phyloP scores from a whole-genome alignment of 2,113 vertebrate species.

The Myanophis thanlyinensis region DNA sequence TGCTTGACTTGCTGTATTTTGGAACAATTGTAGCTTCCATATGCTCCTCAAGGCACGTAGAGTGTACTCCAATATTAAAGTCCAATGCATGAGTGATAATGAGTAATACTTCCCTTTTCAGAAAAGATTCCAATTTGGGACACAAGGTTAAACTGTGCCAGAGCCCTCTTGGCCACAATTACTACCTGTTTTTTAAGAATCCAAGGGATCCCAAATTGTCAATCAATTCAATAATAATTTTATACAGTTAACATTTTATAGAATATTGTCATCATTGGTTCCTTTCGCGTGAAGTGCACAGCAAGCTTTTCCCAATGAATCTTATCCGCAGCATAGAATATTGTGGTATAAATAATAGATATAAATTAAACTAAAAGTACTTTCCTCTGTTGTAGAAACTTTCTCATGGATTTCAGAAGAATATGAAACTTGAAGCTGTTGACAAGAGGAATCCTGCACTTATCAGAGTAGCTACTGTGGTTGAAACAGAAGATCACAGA shows the following conservation, averaged over 20 bases:
- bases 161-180: background rate
- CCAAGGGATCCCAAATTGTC: background rate
- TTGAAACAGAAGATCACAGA: slow-evolving; percentile 81
- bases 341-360: background rate
- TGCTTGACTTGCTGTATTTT: background rate
- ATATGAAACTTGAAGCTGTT: slow-evolving; percentile 83
- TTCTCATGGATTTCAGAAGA: slow-evolving; percentile 81
- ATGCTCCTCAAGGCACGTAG: background rate
- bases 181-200: background rate
- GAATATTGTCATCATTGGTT: background rate
- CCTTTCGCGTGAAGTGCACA: background rate
- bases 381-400: slow-evolving; percentile 73
- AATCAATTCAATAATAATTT: background rate
- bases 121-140: background rate
- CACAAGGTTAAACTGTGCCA: background rate
- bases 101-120: background rate
- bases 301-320: background rate
- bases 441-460: slow-evolving; percentile 84
- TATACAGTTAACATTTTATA: background rate
- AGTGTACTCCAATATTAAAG: background rate
- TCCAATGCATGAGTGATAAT: background rate
- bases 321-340: background rate
- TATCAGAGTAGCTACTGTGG: slow-evolving; percentile 79
- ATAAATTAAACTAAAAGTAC: background rate
- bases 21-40: background rate